Evolutionary conservation across 1,140 invertebrate species (phyloP).

Genomic region (Drosophila lowei): DNA sequence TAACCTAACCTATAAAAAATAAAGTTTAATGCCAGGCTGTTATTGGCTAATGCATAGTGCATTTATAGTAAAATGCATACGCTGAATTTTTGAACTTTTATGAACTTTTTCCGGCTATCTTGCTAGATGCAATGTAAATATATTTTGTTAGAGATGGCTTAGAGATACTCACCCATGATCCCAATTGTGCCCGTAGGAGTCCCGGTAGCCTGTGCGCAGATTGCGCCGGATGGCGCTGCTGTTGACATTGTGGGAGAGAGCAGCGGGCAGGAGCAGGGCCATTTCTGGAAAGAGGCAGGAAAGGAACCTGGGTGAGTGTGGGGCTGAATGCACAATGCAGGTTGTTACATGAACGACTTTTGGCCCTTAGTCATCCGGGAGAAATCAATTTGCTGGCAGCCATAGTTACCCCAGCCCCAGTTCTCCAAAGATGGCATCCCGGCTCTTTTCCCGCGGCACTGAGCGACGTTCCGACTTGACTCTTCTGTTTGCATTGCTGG

Average conservation of each 20-base stretch:
- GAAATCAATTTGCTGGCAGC: conserved; percentile 15
- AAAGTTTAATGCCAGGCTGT: too few relatives aligned
- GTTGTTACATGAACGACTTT: not conserved
- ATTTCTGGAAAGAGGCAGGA: conserved; percentile 87
- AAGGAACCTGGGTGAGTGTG: not conserved
- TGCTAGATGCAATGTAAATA: too few relatives aligned
- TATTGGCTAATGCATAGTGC: too few relatives aligned
- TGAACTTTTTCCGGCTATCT: too few relatives aligned
- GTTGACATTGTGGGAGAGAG: conserved; percentile 87
- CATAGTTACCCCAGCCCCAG: too few relatives aligned
- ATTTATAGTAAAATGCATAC: too few relatives aligned
- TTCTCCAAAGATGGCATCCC: too few relatives aligned
- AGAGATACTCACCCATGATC: conserved; percentile 91
- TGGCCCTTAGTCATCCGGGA: not conserved
- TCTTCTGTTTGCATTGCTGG: conserved; percentile 54
- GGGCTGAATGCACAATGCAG: not conserved
- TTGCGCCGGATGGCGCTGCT: conserved; percentile 90
- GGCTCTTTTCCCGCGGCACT: not conserved
- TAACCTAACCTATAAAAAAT: too few relatives aligned
- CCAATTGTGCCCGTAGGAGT: conserved; percentile 88
- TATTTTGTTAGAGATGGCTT: not conserved
- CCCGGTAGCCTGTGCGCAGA: conserved; percentile 88
- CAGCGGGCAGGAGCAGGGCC: conserved; percentile 90
- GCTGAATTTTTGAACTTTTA: too few relatives aligned
- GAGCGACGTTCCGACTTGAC: conserved; percentile 33